These are phyloP conservation scores for Aricia artaxerxes DNA, from an alignment of 2,888 invertebrate species.

Conservation along the genomic window DNA sequence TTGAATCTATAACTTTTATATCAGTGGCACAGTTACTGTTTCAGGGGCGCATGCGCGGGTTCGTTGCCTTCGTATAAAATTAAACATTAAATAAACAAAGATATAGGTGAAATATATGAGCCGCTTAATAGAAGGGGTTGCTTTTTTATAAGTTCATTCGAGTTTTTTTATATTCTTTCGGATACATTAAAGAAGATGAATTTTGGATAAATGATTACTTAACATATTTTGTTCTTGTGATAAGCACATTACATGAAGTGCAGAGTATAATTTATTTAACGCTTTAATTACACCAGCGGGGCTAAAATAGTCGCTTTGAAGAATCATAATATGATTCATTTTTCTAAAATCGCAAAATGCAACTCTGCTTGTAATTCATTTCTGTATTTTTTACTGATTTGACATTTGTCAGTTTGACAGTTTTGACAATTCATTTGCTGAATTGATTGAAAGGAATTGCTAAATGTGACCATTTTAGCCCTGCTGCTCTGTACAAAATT, in stretches of 20 bases:
- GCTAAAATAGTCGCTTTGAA: no score
- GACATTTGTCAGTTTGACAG: no score
- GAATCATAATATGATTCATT: no score
- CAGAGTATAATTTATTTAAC: neutral
- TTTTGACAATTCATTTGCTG: no score
- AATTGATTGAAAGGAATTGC: no score
- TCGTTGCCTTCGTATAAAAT: constrained; percentile 75
- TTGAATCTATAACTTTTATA: constrained; percentile 2
- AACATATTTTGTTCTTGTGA: neutral
- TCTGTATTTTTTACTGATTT: no score
- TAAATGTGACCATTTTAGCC: no score
- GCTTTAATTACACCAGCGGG: no score
- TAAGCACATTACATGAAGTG: neutral
- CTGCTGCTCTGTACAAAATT: no score
- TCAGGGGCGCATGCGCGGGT: constrained; percentile 47
- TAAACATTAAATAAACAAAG: constrained; percentile 75
- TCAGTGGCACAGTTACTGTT: constrained; percentile 49
- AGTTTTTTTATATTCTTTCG: neutral
- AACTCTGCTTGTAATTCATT: no score
- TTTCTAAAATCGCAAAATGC: no score
- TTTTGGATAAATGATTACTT: neutral
- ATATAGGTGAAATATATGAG: constrained; percentile 63
- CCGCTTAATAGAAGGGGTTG: constrained; percentile 59
- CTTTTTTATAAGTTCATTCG: constrained; percentile 48
- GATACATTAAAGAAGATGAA: neutral